phyloP scores from a whole-genome alignment of 2,113 vertebrate species.

The Cynopterus brachyotis region DNA sequence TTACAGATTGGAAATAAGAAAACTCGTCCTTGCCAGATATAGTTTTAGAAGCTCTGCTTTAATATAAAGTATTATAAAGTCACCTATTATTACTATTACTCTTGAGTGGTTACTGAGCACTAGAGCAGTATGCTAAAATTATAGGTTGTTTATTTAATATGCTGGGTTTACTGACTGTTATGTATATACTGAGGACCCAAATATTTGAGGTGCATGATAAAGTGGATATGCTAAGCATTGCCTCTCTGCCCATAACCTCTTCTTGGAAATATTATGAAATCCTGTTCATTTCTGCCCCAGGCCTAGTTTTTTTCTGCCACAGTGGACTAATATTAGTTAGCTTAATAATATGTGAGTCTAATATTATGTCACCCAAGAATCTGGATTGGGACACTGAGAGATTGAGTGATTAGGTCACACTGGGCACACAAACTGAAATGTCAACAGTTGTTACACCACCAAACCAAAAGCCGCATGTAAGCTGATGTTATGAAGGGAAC shows the following conservation, averaged over 20 bases:
- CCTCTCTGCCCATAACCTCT: not conserved
- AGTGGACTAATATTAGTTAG: constrained; percentile 37
- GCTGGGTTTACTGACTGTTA: not conserved
- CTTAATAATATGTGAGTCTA: constrained; percentile 36
- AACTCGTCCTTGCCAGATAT: not conserved
- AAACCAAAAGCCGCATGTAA: constrained; percentile 1
- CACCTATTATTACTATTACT: not conserved
- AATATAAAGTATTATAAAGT: not conserved
- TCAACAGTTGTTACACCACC: constrained; percentile 42
- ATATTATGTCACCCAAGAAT: constrained; percentile 35
- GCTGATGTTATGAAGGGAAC: not conserved
- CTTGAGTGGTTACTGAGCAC: not conserved
- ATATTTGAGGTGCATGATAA: not conserved
- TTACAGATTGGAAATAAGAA: not conserved
- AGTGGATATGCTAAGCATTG: not conserved
- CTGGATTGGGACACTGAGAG: not conserved
- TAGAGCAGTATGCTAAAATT: not conserved
- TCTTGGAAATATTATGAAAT: not conserved
- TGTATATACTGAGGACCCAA: not conserved
- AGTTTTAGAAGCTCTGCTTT: not conserved
- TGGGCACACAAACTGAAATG: constrained; percentile 11
- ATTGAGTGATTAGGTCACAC: constrained; percentile 61
- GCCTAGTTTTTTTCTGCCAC: not conserved
- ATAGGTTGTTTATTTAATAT: not conserved
- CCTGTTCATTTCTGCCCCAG: not conserved